Base-by-base conservation (phyloP, 2,888 invertebrate genomes). In the Taphrorychus bicolor region DNA sequence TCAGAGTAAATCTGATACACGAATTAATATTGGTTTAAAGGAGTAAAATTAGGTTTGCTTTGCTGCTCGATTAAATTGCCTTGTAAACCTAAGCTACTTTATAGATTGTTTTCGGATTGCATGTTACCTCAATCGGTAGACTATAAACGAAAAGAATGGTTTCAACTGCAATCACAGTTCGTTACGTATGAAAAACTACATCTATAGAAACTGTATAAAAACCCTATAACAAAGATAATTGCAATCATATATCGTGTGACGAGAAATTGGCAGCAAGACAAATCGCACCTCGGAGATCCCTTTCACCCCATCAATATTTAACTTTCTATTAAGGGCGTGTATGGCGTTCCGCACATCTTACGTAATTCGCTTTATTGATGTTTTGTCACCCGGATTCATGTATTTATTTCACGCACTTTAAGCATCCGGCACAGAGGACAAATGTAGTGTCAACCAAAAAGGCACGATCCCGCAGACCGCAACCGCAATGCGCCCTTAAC, bases 391-490 rank as follows among this genome's bases (percentile, higher is more conserved):
- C 61, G 63, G 57, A 70, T 70, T 72, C 71, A 66, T 72, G 70
- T 73, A 71, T 73, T 72, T 71, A 73, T 75, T 75, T 75, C 72
- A 74, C 72, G 73, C 66, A 66, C 67, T 56, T 74, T 73, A 72
- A 22, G 9, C 67, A 48, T 54, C 22, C 16, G 54, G 45, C 24
- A 7, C 11, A 48, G 56, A 54, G 66, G 67, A 67, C 60, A 67
- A 70, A 70, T 70, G 59, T 32, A 51, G 64, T 65, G 69, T 61
- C 69, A 69, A 62, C 58, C 64, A 40, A 48, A 59, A 58, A 59
- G 65, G 59, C 22, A 63, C 67, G 67, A 48, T 66, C 21, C n/a
- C 52, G 21, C 57, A 65, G 42, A 69, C 69, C 65, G 65, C 69
- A 65, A 69, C 18, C 11, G 41, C 42, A 63, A 63, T 59, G 59